phyloP scores from a whole-genome alignment of 2,888 invertebrate genomes.

The Schizaphis graminum region DNA sequence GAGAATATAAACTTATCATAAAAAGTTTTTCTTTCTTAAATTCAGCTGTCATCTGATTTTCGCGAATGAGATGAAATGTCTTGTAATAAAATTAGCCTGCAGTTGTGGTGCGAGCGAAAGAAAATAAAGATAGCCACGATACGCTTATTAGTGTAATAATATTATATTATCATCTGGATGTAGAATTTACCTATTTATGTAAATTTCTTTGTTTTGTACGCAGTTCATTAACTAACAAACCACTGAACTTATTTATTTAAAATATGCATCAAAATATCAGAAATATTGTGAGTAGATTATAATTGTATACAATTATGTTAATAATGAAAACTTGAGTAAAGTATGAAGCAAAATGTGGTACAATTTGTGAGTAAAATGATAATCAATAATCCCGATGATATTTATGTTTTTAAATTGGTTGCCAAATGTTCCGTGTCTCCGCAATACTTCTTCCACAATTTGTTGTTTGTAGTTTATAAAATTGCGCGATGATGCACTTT shows the following conservation, averaged over 20 bases:
- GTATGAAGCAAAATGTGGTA: background rate
- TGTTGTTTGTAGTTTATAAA: background rate
- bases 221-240: background rate
- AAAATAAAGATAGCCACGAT: background rate
- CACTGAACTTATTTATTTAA: background rate
- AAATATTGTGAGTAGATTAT: background rate
- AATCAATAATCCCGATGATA: no score
- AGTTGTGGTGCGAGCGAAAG: background rate
- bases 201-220: background rate
- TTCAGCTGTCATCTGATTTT: background rate
- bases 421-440: background rate
- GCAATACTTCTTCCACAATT: background rate
- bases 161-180: background rate
- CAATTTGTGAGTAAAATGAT: no score
- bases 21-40: background rate
- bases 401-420: no score
- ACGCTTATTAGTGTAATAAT: background rate
- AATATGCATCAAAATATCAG: background rate
- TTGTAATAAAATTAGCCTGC: background rate
- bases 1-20: background rate
- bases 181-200: background rate
- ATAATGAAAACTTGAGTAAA: background rate
- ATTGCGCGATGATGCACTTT: background rate
- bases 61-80: background rate
- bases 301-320: background rate